Evolutionary conservation across 53 echinoderm and acorn worm species (phyloP), one percentile per base, ranked within the genome.

Genomic region (Arbacia lixula): DNA sequence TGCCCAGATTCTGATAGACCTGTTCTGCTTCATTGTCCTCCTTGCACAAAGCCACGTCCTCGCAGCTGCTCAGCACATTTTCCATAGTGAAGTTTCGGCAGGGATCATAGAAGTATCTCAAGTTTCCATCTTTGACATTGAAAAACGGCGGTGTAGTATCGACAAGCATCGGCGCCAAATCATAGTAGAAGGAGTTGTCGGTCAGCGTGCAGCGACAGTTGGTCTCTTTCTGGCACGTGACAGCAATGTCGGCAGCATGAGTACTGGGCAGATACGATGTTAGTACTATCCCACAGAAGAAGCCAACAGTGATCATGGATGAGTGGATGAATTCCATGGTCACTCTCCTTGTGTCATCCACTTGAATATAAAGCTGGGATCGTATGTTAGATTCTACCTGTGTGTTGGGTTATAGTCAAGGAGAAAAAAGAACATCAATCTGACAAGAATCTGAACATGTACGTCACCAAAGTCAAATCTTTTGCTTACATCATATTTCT

Each of bases 91-190:
- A 89, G 2, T 49, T 52, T 26, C 84, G 36, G 66, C 89, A 89
- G 2, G 89, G 89, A 74, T 89, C 89, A 42, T 84, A 89, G 4
- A 49, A 65, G 42, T 89, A 89, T 19, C 76, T 85, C 6, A 85
- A 66, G 37, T 50, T 35, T 20, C 31, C n/a, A 5, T 14, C 31
- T 11, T 12, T 2, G 53, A 39, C 16, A 2, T 20, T 72, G 32
- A 72, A 85, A 25, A 66, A 74, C 14, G 84, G 89, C 2, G 68
- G 56, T 10, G 27, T 9, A 14, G 52, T 85, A 8, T 33, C 53
- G 6, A 37, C 54, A 19, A 84, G 43, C 64, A 89, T 62, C 0
- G 72, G 56, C 53, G 19, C 55, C 29, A 89, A 36, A 33, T 89
- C 85, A 25, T 52, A 89, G 12, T 53, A 64, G 27, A 10, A 54